Conservation (phyloP, 2,113 vertebrate species). For the Prietella phreatophila region DNA sequence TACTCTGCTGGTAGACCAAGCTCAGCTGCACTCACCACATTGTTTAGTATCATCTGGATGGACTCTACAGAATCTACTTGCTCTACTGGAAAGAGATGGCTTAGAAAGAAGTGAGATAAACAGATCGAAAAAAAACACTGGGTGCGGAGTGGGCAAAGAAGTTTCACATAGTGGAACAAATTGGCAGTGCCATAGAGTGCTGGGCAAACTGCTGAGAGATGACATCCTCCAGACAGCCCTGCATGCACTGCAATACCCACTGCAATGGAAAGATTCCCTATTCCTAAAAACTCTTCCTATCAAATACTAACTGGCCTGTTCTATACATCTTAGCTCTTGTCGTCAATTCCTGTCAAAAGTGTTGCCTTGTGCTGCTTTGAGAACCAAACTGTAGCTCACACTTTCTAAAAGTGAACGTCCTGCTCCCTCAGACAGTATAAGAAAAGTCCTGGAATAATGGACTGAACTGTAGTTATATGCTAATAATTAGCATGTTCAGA, state of each 20-base stretch:
- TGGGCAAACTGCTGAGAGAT: slow-evolving; percentile 61
- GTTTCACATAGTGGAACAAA: slow-evolving; percentile 69
- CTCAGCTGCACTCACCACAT: slow-evolving; percentile 50
- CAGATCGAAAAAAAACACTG: neutral
- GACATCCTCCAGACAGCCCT: neutral
- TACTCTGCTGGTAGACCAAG: slow-evolving; percentile 65
- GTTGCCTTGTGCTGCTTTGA: slow-evolving; percentile 34
- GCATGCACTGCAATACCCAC: slow-evolving; percentile 1
- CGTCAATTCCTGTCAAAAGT: slow-evolving; percentile 29
- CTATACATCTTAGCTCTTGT: slow-evolving; percentile 16
- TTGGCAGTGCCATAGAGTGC: slow-evolving; percentile 60
- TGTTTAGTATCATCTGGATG: slow-evolving; percentile 69
- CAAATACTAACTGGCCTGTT: slow-evolving; percentile 9
- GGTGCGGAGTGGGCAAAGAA: slow-evolving; percentile 44
- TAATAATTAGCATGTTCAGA: slow-evolving; percentile 56
- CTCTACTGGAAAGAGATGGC: slow-evolving; percentile 56
- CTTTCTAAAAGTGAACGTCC: slow-evolving; percentile 1
- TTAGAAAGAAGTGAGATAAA: slow-evolving; percentile 44
- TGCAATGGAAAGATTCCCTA: neutral
- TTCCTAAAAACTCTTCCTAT: slow-evolving; percentile 3
- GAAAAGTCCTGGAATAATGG: slow-evolving; percentile 46
- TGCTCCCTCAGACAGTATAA: slow-evolving; percentile 15
- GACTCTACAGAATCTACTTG: slow-evolving; percentile 60
- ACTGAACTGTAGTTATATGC: slow-evolving; percentile 49
- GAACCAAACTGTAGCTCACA: slow-evolving; percentile 35